Evolutionary conservation across 2,888 invertebrate species (phyloP), one percentile per base, ranked within the genome.

Genomic region (Drosophila niveifrons): DNA sequence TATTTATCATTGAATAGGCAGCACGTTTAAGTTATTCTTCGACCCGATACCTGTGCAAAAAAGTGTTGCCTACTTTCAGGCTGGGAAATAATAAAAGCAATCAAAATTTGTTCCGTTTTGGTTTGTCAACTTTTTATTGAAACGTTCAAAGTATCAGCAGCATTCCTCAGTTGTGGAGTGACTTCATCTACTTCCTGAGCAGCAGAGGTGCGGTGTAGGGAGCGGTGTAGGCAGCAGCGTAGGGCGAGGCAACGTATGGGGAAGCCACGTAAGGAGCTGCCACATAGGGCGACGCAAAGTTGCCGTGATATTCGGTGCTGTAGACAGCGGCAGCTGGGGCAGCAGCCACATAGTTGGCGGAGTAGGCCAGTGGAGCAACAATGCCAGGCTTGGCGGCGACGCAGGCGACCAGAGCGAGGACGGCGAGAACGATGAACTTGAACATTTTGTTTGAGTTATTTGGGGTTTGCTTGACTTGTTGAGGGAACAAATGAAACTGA

Each of bases 281-380:
- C 52, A 71, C 82, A 18, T 84, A 89, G 17, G 82, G 80, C 2
- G 82, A 63, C 1, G 93, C 93, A 2, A 93, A 18, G 94, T 93
- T 75, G 88, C 90, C 62, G 83, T 88, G 77, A 15, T 76, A 61
- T 78, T 88, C 47, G 84, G 91, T 31, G 93, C 78, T 23, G 93
- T 75, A 75, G n/a, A 75, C 75, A 8, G 77, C 93, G 1, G 93
- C 90, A 28, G 92, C 71, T 1, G 93, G 93, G 3, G 94, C 93
- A 9, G 82, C 90, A 84, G 69, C 71, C 36, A 90, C 90, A 15
- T 51, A 91, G 66, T 31, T 91, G 91, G 91, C 88, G 2, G 88
- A 75, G 77, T 91, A 91, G 65, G 90, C 90, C 58, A 91, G 64
- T 41, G 91, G 91, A 66, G 91, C 90, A 51, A 90, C 88, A 39